These are phyloP conservation scores for Tenthredo scrophulariae DNA, from an alignment of 2,888 invertebrate genomes.

Conservation along the genomic window DNA sequence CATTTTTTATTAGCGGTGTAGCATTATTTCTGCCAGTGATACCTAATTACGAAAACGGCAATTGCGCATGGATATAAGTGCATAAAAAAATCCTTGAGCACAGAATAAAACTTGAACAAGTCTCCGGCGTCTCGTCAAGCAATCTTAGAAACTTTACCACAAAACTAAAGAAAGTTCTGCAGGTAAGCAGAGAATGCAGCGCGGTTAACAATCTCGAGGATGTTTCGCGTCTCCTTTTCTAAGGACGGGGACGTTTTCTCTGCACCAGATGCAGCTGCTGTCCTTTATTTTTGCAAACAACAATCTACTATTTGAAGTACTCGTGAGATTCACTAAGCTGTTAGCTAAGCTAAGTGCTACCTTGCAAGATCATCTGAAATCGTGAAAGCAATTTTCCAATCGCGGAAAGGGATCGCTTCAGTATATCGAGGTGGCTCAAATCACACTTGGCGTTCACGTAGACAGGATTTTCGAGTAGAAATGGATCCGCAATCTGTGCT, in stretches of 20 bases:
- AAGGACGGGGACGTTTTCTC: background rate
- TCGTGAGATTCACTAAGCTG: background rate
- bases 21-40: no score
- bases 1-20: background rate
- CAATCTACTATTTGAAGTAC: background rate
- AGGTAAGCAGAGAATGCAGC: conserved; percentile 6
- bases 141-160: conserved; percentile 37
- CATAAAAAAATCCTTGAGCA: background rate
- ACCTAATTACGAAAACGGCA: background rate
- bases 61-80: background rate
- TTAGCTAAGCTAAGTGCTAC: background rate
- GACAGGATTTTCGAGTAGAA: conserved; percentile 9
- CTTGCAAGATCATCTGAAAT: background rate
- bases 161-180: conserved; percentile 6
- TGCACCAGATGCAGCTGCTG: background rate
- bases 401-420: background rate
- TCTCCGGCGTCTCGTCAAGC: background rate
- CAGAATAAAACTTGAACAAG: background rate
- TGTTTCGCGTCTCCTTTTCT: conserved; percentile 1
- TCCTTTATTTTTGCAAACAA: background rate
- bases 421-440: background rate
- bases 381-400: background rate
- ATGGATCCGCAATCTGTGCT: conserved; percentile 6
- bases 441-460: background rate
- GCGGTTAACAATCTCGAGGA: conserved; percentile 5